Conservation (phyloP, 1,140 invertebrate genomes). For the Aphidius ervi region DNA sequence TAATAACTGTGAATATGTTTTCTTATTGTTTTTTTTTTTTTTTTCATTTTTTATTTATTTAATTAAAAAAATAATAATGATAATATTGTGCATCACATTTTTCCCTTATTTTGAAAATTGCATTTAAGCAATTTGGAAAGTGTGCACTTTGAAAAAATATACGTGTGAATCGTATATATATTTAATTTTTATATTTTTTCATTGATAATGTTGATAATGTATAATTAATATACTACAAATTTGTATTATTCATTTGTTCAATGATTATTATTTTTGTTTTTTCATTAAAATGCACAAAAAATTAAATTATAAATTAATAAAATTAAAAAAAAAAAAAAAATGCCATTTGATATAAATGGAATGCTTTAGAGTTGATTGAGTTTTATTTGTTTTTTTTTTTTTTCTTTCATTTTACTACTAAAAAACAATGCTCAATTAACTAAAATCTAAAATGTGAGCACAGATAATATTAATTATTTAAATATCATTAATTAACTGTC, state of each 20-base stretch:
- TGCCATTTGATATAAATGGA: no score
- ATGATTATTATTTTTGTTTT: neutral
- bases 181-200: constrained; percentile 27
- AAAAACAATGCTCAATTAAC: neutral
- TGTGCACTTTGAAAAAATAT: constrained; percentile 17
- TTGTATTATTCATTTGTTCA: neutral
- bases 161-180: constrained; percentile 2
- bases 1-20: neutral
- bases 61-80: neutral
- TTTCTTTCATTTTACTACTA: neutral
- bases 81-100: constrained; percentile 26
- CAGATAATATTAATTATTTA: constrained; percentile 27
- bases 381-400: no score
- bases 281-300: no score
- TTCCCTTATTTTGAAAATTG: constrained; percentile 33
- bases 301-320: no score
- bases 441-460: no score
- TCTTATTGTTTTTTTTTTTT: no score
- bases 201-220: constrained; percentile 3
- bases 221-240: constrained; percentile 10
- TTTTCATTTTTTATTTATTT: constrained; percentile 5
- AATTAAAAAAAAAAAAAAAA: no score
- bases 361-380: no score
- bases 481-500: constrained; percentile 39
- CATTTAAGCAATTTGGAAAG: constrained; percentile 37